phyloP scores from a whole-genome alignment of 2,888 invertebrate genomes.

The Acronicta aceris region DNA sequence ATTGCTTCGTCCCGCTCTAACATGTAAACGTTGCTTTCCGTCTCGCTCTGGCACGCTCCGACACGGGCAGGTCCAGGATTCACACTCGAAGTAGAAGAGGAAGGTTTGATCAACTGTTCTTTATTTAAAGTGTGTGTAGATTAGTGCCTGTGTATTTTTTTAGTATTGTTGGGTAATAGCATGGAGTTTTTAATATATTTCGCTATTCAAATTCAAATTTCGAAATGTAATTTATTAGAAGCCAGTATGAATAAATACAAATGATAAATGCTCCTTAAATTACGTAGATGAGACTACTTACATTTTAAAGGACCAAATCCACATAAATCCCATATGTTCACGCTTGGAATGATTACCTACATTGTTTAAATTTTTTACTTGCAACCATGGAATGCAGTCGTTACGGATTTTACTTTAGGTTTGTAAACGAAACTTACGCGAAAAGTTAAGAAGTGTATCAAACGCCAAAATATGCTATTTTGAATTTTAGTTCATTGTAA shows the following conservation, averaged over 20 bases:
- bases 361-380: slow-evolving; percentile 16
- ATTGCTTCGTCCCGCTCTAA: slow-evolving; percentile 83
- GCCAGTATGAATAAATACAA: too few relatives aligned
- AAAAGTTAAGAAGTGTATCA: slow-evolving; percentile 3
- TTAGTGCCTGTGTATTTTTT: slow-evolving; percentile 57
- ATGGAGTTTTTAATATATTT: slow-evolving; percentile 3
- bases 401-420: slow-evolving; percentile 64
- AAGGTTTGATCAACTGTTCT: slow-evolving; percentile 82
- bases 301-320: too few relatives aligned
- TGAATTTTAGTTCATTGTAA: not conserved
- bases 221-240: too few relatives aligned
- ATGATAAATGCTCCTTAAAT: too few relatives aligned
- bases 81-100: slow-evolving; percentile 86
- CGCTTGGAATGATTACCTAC: slow-evolving; percentile 28
- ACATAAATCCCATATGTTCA: not conserved
- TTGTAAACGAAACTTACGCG: slow-evolving; percentile 14
- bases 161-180: slow-evolving; percentile 22
- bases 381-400: slow-evolving; percentile 59
- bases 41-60: slow-evolving; percentile 83
- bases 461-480: slow-evolving; percentile 5
- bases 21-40: slow-evolving; percentile 88
- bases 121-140: slow-evolving; percentile 65
- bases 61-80: slow-evolving; percentile 83
- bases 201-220: not conserved
- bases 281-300: too few relatives aligned